Evolutionary conservation across 2,113 vertebrate genomes (phyloP), one percentile per base, ranked within the genome.

Genomic region (Columba janthina): DNA sequence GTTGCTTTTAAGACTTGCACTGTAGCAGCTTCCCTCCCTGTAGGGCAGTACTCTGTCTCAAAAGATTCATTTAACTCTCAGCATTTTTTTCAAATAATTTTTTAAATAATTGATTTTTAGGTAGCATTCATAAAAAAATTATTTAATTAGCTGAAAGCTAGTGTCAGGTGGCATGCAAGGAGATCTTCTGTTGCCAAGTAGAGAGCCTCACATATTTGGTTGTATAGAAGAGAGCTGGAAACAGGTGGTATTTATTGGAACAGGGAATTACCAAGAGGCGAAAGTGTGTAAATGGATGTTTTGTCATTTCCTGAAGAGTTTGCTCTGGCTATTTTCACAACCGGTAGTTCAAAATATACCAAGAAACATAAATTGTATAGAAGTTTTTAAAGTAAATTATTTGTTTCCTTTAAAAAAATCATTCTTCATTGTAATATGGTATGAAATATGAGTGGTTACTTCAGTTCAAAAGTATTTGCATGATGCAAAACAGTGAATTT

Each of bases 61-160:
- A 29, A 85, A 66, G 71, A 85, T 54, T 79, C n/a, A 29, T n/a
- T 50, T 73, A 48, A 3, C 31, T 83, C 18, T 76, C 62, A 85
- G 24, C 10, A 50, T 3, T 31, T 85, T 62, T 34, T 25, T 9
- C 11, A 6, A n/a, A n/a, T n/a, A n/a, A n/a, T n/a, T n/a, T n/a
- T n/a, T n/a, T 66, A 77, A 79, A 90, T 58, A 90, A 86, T 46
- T 77, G 53, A 50, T 81, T 90, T 95, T 95, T 90, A 81, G 71
- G 72, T 38, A 71, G 6, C 26, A 77, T 71, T 84, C n/a, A 51
- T 48, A 67, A 15, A 67, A 69, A 74, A 92, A 89, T 67, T 94
- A 90, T 89, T 93, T 90, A 74, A 84, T 90, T 77, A 94, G 11
- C 20, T 88, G 73, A 84, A 95, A 93, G 46, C 8, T 67, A 51